Conservation (phyloP, 1,140 invertebrate genomes). For the Drosophila virilis region DNA sequence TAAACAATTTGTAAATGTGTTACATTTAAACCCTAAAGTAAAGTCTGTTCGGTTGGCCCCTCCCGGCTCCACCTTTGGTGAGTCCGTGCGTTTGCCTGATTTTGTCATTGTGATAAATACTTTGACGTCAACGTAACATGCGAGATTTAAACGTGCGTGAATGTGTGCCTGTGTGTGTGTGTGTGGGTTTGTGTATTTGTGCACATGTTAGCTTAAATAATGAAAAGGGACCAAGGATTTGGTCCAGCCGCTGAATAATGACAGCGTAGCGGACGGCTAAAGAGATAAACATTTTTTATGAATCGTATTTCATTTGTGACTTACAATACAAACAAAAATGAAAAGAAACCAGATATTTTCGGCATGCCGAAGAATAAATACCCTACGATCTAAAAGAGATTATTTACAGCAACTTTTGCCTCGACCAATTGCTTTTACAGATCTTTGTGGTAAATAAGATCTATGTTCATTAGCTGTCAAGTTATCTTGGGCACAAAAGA, state of each 20-base stretch:
- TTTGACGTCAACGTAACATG: conserved; percentile 64
- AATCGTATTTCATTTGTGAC: conserved; percentile 43
- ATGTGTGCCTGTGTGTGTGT: conserved; percentile 5
- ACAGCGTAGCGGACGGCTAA: conserved; percentile 43
- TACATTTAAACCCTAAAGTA: conserved; percentile 76
- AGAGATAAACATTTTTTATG: conserved; percentile 64
- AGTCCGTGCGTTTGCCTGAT: conserved; percentile 46
- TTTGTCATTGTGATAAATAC: conserved; percentile 78
- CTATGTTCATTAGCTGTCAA: too few species aligned
- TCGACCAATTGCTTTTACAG: too few species aligned
- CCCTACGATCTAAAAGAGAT: too few species aligned
- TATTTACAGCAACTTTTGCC: too few species aligned
- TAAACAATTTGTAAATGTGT: conserved; percentile 78
- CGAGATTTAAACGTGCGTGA: conserved; percentile 31
- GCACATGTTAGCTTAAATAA: conserved; percentile 53
- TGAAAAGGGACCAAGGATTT: conserved; percentile 59
- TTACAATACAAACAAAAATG: conserved; percentile 3
- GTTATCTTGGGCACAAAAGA: too few species aligned
- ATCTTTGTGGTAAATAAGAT: too few species aligned
- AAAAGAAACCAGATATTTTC: not conserved
- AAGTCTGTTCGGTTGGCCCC: conserved; percentile 37
- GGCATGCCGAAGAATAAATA: too few species aligned
- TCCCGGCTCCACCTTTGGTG: not conserved
- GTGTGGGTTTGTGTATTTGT: conserved; percentile 21
- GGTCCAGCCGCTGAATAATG: conserved; percentile 73